These are phyloP conservation scores for Xenopus petersii DNA, from an alignment of 2,797 vertebrate genomes.

Conservation along the genomic window DNA sequence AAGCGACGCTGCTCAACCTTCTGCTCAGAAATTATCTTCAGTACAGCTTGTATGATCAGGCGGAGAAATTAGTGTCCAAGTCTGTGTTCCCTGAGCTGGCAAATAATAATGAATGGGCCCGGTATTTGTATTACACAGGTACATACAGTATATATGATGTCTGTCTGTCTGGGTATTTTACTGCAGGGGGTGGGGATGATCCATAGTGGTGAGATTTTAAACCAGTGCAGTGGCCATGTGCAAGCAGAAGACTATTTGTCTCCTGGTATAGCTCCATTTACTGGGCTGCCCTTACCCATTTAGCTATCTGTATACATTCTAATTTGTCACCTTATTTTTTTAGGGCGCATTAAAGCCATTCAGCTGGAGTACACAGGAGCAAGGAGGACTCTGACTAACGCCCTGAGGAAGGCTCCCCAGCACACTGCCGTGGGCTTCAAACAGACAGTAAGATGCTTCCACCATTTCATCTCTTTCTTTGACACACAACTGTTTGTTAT, in stretches of 20 bases:
- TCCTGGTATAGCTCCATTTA: too few relatives aligned
- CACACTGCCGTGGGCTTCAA: constrained; percentile 96
- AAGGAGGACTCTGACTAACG: constrained; percentile 89
- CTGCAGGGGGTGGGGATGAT: too few relatives aligned
- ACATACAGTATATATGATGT: background rate
- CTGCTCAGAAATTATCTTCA: constrained; percentile 94
- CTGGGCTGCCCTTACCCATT: too few relatives aligned
- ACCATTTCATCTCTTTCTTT: background rate
- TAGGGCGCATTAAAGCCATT: constrained; percentile 95
- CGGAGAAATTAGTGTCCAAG: constrained; percentile 94
- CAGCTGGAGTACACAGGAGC: constrained; percentile 95
- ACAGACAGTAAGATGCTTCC: constrained; percentile 77
- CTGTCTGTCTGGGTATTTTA: too few relatives aligned
- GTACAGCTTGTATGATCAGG: constrained; percentile 94
- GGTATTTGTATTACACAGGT: constrained; percentile 96
- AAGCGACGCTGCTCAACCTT: constrained; percentile 91
- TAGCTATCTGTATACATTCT: too few relatives aligned
- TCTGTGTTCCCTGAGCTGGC: constrained; percentile 93
- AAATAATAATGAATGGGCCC: constrained; percentile 97
- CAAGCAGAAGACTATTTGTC: too few relatives aligned
- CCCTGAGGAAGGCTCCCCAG: constrained; percentile 90
- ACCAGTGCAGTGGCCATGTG: too few relatives aligned
- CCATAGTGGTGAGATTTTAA: too few relatives aligned
- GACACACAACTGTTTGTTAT: too few relatives aligned
- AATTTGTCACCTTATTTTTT: background rate